Conservation (phyloP, 2,888 invertebrate species). For the Leucoma salicis region DNA sequence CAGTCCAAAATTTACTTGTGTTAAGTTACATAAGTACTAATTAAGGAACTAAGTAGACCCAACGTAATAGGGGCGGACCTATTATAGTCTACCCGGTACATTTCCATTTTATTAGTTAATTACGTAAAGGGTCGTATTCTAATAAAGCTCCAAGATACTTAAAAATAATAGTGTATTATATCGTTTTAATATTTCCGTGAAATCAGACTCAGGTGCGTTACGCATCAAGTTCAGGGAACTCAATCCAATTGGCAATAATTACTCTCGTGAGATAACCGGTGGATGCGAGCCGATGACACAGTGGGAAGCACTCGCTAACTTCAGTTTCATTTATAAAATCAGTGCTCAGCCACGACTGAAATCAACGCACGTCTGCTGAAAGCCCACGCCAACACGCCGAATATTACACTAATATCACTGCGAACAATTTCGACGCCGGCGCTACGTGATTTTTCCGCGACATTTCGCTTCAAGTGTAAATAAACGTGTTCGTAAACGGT, state of each 20-base stretch:
- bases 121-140: too few relatives aligned
- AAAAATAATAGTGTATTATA: too few relatives aligned
- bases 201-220: slow-evolving; percentile 24
- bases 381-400: slow-evolving; percentile 29
- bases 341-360: slow-evolving; percentile 63
- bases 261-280: slow-evolving; percentile 28
- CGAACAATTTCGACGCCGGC: slow-evolving; percentile 54
- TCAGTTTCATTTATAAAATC: slow-evolving; percentile 74
- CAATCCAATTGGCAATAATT: slow-evolving; percentile 31
- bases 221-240: slow-evolving; percentile 35
- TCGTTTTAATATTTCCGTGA: slow-evolving; percentile 16
- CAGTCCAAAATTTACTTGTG: too few relatives aligned
- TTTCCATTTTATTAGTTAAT: too few relatives aligned
- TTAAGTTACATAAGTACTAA: too few relatives aligned
- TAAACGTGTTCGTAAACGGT: slow-evolving; percentile 22
- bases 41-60: too few relatives aligned
- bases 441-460: slow-evolving; percentile 29
- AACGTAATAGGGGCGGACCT: too few relatives aligned
- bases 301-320: slow-evolving; percentile 54
- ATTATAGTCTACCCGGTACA: too few relatives aligned
- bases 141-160: too few relatives aligned
- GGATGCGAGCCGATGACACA: slow-evolving; percentile 56
- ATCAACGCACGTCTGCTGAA: slow-evolving; percentile 56
- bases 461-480: slow-evolving; percentile 3
- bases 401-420: slow-evolving; percentile 41